Evolutionary conservation across 2,113 vertebrate genomes (phyloP).

Genomic region (Phalacrocorax carbo): DNA sequence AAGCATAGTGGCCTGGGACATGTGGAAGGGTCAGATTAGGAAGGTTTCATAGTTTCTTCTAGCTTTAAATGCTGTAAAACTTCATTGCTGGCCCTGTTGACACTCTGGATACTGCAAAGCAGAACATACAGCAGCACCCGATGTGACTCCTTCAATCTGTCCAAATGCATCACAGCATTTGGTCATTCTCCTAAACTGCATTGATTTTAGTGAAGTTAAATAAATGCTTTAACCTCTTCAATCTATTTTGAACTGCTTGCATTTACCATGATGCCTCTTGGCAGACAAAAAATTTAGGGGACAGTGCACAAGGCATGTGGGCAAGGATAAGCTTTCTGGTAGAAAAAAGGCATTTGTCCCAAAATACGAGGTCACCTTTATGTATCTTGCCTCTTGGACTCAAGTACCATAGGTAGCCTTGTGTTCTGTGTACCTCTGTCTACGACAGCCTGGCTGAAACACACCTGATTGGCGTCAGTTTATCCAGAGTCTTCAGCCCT

Average conservation of each 20-base stretch:
- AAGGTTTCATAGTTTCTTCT: background rate
- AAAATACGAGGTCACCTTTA: background rate
- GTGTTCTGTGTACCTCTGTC: background rate
- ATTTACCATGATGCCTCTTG: background rate
- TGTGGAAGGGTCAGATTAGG: background rate
- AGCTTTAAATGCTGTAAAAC: background rate
- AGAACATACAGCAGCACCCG: background rate
- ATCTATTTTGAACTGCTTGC: background rate
- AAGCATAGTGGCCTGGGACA: background rate
- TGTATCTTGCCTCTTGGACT: background rate
- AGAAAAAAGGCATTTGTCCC: background rate
- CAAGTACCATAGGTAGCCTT: background rate
- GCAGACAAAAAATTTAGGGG: background rate
- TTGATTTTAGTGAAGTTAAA: background rate
- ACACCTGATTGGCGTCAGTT: rapidly evolving
- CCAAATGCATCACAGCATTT: background rate
- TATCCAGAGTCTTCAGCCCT: background rate
- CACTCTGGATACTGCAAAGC: background rate
- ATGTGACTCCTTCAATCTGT: background rate
- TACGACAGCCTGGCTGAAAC: background rate
- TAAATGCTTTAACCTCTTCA: background rate
- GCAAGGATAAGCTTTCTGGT: background rate
- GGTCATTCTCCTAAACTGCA: background rate
- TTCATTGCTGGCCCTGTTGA: background rate
- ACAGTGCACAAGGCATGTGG: background rate